These are phyloP conservation scores for Mola mola DNA, from an alignment of 2,113 vertebrate species.

Conservation along the genomic window DNA sequence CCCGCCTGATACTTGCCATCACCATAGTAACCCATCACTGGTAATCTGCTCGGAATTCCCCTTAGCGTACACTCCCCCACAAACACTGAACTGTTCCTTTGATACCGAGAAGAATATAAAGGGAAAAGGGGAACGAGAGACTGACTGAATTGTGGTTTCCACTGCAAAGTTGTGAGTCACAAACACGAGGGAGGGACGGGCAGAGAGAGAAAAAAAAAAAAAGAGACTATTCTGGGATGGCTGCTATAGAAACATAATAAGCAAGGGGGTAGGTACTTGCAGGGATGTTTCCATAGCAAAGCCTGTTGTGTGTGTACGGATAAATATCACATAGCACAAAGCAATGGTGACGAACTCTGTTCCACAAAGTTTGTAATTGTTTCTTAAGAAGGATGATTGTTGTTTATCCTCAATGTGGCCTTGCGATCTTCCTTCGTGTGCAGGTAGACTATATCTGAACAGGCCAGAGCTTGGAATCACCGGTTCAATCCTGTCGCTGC, in stretches of 20 bases:
- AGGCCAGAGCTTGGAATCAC: no score
- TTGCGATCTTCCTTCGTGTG: constrained; percentile 1
- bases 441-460: no score
- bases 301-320: constrained; percentile 72
- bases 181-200: constrained; percentile 80
- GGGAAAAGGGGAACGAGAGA: constrained; percentile 74
- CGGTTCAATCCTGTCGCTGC: no score
- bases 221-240: constrained; percentile 84
- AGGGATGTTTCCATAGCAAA: constrained; percentile 82
- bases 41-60: constrained; percentile 74
- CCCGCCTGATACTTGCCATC: constrained; percentile 64
- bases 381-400: constrained; percentile 5
- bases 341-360: constrained; percentile 46
- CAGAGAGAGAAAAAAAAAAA: constrained; percentile 51
- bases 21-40: constrained; percentile 73
- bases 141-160: constrained; percentile 84
- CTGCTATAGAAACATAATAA: constrained; percentile 85
- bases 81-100: constrained; percentile 58
- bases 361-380: constrained; percentile 30
- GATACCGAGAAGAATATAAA: constrained; percentile 69
- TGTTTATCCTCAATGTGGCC: constrained; percentile 1
- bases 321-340: constrained; percentile 79
- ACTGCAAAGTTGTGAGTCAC: constrained; percentile 83
- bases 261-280: constrained; percentile 78
- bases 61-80: constrained; percentile 50